Conservation (phyloP, 2,797 vertebrate genomes). For the Acanthurus leucopareius region DNA sequence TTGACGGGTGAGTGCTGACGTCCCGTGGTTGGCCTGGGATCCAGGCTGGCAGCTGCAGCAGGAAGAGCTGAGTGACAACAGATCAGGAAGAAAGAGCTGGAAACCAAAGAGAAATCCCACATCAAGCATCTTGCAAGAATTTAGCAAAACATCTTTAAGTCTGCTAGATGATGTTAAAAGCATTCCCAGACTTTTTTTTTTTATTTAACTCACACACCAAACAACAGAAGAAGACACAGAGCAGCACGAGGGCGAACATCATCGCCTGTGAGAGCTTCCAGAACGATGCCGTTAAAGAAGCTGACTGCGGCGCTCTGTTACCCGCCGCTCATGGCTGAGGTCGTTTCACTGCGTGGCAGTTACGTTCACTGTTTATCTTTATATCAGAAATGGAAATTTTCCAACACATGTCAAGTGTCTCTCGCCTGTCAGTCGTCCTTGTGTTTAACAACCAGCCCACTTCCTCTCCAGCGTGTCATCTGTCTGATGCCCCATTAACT, state of each 20-base stretch:
- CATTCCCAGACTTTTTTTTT: not conserved
- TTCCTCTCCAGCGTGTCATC: constrained; percentile 65
- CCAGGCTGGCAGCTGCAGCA: constrained; percentile 60
- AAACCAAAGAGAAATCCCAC: not conserved
- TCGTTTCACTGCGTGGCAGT: not conserved
- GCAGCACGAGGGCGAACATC: not conserved
- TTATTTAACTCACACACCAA: constrained; percentile 11
- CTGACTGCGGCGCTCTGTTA: constrained; percentile 6
- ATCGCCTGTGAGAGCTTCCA: not conserved
- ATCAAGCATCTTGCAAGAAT: not conserved
- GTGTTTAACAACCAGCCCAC: constrained; percentile 52
- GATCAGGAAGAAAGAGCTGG: constrained; percentile 9
- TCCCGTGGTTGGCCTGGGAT: constrained; percentile 44
- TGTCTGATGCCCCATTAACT: constrained; percentile 73
- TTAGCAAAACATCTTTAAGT: not conserved
- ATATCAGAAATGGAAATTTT: constrained; percentile 37
- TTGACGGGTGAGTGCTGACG: constrained; percentile 70
- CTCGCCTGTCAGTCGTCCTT: constrained; percentile 46
- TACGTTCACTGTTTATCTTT: constrained; percentile 43
- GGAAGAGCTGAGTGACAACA: constrained; percentile 48
- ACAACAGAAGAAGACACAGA: not conserved
- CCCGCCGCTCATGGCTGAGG: not conserved
- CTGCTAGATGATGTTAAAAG: not conserved
- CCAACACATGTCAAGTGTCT: constrained; percentile 44
- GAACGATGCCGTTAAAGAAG: constrained; percentile 3